phyloP scores from a whole-genome alignment of 2,888 invertebrate species.

The Ornithoptera priamus region DNA sequence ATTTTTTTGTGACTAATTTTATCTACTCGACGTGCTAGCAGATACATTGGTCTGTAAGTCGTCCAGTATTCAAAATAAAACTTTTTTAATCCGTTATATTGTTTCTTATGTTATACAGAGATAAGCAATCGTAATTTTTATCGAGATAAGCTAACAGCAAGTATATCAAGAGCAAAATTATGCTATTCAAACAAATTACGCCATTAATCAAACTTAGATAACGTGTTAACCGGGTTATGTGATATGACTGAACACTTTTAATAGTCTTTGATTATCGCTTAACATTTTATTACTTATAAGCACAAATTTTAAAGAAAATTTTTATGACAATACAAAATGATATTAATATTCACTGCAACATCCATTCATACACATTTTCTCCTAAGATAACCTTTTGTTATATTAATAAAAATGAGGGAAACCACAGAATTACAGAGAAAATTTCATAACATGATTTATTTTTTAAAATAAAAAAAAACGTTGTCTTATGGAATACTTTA shows the following conservation, averaged over 20 bases:
- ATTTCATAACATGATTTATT: too few relatives aligned
- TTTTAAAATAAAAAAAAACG: too few relatives aligned
- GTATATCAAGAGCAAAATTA: conserved; percentile 1
- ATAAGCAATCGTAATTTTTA: not conserved
- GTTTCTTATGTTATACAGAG: not conserved
- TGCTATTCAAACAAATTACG: conserved; percentile 19
- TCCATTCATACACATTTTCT: not conserved
- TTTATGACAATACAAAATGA: not conserved
- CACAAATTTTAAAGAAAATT: not conserved
- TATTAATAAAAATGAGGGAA: too few relatives aligned
- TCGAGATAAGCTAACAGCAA: not conserved
- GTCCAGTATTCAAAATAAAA: too few relatives aligned
- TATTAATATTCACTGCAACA: not conserved
- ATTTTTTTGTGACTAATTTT: conserved; percentile 1
- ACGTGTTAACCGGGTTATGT: conserved; percentile 7
- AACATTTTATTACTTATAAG: not conserved
- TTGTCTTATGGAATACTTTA: too few relatives aligned
- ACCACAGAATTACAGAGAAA: too few relatives aligned
- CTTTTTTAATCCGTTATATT: not conserved
- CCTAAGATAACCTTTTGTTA: too few relatives aligned
- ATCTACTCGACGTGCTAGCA: not conserved
- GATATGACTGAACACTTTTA: not conserved
- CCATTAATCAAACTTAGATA: conserved; percentile 9
- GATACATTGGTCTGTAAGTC: not conserved
- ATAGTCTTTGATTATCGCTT: not conserved